Percentiles rank a stretch among this genome's conserved stretches.
phyloP scores from a whole-genome alignment of 1,140 invertebrate genomes.

The Hycleus phaleratus region DNA sequence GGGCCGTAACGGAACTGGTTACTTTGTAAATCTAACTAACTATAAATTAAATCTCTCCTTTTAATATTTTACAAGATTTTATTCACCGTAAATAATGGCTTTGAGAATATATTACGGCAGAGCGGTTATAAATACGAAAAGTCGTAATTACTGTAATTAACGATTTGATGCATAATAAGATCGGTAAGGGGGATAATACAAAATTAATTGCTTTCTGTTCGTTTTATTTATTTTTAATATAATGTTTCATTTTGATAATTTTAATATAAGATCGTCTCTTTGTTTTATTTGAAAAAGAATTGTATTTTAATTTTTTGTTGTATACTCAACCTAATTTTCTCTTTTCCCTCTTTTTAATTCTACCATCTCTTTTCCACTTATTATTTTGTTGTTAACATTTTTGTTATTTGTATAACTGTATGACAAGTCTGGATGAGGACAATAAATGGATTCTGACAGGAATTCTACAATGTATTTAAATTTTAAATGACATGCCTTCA shows the following conservation, averaged over 20 bases:
- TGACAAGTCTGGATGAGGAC: too few species aligned
- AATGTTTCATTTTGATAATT: neutral
- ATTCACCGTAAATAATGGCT: constrained; percentile 10
- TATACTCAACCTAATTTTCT: constrained; percentile 6
- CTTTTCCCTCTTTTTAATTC: neutral
- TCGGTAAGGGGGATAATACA: constrained; percentile 8
- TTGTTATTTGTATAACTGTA: too few species aligned
- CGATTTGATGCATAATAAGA: constrained; percentile 15
- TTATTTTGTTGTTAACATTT: too few species aligned
- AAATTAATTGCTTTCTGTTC: constrained; percentile 13
- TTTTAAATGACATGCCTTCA: too few species aligned
- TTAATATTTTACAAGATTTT: constrained; percentile 14
- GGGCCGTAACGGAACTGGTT: too few species aligned
- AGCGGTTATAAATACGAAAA: constrained; percentile 12
- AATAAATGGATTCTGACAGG: too few species aligned
- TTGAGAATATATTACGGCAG: constrained; percentile 7
- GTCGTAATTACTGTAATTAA: constrained; percentile 16
- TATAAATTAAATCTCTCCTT: constrained; percentile 13
- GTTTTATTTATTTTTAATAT: neutral
- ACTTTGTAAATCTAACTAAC: neutral
- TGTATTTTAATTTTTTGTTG: neutral
- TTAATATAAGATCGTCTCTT: neutral
- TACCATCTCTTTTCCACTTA: too few species aligned
- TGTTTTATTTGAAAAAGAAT: neutral
- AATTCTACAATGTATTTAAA: too few species aligned